A percentile compares a stretch with the other conserved stretches of the same genome.
These are phyloP conservation scores for Hypselothyrea guttata DNA, from an alignment of 2,888 invertebrate species.

Conservation along the genomic window DNA sequence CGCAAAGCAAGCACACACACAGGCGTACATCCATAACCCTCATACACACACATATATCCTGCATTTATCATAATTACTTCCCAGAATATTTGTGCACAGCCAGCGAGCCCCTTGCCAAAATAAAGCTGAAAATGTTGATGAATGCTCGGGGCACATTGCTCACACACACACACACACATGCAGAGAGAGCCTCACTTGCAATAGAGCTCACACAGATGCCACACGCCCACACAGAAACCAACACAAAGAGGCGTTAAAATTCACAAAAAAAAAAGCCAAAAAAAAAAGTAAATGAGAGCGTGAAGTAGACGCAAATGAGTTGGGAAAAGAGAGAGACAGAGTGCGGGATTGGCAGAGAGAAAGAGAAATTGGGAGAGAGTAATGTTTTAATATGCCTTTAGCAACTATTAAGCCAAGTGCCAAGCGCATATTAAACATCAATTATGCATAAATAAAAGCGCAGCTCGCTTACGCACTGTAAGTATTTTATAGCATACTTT, in stretches of 20 bases:
- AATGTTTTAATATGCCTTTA: conserved; percentile 73
- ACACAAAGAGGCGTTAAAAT: conserved; percentile 31
- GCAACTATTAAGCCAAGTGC: conserved; percentile 68
- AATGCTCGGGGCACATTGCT: conserved; percentile 39
- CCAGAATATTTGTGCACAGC: conserved; percentile 60
- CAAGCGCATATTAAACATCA: conserved; percentile 67
- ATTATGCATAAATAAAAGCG: conserved; percentile 62
- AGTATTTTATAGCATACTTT: conserved; percentile 66
- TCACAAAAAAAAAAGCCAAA: conserved; percentile 18
- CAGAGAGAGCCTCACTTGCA: conserved; percentile 1
- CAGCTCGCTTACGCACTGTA: conserved; percentile 47
- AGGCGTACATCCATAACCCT: conserved; percentile 15
- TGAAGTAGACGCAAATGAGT: conserved; percentile 3
- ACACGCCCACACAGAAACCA: conserved; percentile 3
- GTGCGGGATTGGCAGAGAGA: neutral
- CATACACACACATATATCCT: conserved; percentile 52
- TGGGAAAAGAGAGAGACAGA: neutral
- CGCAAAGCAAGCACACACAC: conserved; percentile 50
- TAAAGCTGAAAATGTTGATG: conserved; percentile 66
- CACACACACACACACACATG: conserved; percentile 12
- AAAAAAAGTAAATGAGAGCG: no score
- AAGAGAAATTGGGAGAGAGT: conserved; percentile 1
- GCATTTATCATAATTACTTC: conserved; percentile 78
- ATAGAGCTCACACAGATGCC: neutral
- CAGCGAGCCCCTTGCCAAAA: conserved; percentile 53